Base-by-base conservation (phyloP, 2,113 vertebrate genomes). In the Andinoacara biseriatus region DNA sequence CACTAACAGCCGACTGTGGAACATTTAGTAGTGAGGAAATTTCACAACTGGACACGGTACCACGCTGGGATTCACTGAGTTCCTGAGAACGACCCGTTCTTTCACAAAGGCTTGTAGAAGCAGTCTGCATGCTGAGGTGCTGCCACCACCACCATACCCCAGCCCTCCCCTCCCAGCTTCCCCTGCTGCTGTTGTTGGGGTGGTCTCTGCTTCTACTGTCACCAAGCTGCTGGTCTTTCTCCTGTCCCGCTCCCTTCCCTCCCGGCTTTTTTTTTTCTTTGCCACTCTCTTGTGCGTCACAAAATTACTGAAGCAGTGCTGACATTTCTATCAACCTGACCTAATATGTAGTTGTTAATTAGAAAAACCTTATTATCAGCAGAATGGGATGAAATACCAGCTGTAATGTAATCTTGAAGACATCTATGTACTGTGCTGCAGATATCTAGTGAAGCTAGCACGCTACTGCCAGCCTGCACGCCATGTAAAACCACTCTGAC, bases 291-390 rank as follows among this genome's bases (percentile, higher is more conserved):
- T 13, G 88, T 86, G 76, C 91, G 87, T 94, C 93, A 94, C 87
- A 63, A 87, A 92, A 91, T 94, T 93, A 94, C 92, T 92, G 91
- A 92, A 91, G 94, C 94, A 91, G 89, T 20, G 82, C 93, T 94
- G 94, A 94, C 90, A 91, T 94, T 93, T 94, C 93, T 91, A 94
- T 93, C 94, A 94, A 88, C 31, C 86, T 91, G 89, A 93, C 92
- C 92, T 82, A 89, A 89, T 89, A 90, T n/a, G 29, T 5, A 31
- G 15, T 14, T 10, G 26, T 18, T 52, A 31, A 72, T 18, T 49
- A 6, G 10, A 49, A 49, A 17, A 49, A 17, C 14, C 5, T 14
- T 49, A 43, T 46, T 11, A 46, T 14, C 13, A 46, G n/a, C n/a
- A n/a, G 43, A 46, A 15, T 46, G 11, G 14, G 14, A 46, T 4